Evolutionary conservation across 2,888 invertebrate genomes (phyloP).

Genomic region (Matsumyia berberina): DNA sequence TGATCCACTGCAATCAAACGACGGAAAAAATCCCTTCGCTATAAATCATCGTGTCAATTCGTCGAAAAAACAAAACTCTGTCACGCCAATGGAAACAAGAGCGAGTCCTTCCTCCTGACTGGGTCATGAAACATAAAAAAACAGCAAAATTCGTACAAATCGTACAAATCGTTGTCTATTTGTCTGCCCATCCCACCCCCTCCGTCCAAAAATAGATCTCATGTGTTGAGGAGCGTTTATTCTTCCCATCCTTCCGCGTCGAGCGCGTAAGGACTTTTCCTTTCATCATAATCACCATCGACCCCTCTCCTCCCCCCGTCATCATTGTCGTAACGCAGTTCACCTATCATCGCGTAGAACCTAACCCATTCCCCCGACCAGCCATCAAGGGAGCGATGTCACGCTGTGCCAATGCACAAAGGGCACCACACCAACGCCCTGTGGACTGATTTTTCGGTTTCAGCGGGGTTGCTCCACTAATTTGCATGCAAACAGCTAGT

Average conservation of each 20-base stretch:
- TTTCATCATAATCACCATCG: conserved; percentile 19
- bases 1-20: conserved; percentile 43
- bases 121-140: not conserved
- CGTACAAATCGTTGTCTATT: conserved; percentile 42
- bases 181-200: conserved; percentile 9
- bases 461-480: conserved; percentile 36
- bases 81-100: conserved; percentile 28
- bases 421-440: not conserved
- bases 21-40: not conserved
- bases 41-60: conserved; percentile 64
- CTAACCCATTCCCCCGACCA: not conserved
- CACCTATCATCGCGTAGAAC: not conserved
- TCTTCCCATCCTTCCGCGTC: conserved; percentile 10
- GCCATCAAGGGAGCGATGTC: conserved; percentile 11
- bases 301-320: not conserved
- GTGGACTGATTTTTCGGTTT: conserved; percentile 26
- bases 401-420: conserved; percentile 51
- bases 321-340: not conserved
- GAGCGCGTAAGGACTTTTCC: conserved; percentile 36
- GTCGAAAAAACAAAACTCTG: conserved; percentile 21
- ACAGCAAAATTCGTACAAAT: conserved; percentile 28
- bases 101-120: conserved; percentile 17
- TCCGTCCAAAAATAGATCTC: conserved; percentile 60
- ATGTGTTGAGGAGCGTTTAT: conserved; percentile 35
- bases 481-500: conserved; percentile 63